A percentile compares a stretch with the other conserved stretches of the same genome.
Conservation (phyloP, 1,140 invertebrate species). For the Sipha flava region DNA sequence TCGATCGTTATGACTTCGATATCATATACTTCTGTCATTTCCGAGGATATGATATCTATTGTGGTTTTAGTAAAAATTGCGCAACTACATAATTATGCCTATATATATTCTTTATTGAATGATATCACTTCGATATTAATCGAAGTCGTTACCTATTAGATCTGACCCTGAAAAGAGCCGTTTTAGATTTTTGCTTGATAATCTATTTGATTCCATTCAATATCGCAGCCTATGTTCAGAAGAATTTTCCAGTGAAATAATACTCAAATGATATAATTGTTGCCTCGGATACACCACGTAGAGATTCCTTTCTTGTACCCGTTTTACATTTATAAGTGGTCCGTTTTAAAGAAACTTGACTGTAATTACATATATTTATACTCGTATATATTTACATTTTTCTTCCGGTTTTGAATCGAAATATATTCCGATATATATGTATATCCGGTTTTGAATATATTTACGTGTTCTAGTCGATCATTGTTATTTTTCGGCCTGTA, state of each 20-base stretch:
- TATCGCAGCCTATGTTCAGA: background rate
- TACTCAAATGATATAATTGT: background rate
- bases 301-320: background rate
- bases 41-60: background rate
- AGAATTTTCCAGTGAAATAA: background rate
- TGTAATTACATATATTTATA: no score
- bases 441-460: no score
- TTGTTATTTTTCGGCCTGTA: no score
- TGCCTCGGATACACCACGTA: background rate
- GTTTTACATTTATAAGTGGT: no score
- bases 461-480: no score
- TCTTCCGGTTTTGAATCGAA: no score
- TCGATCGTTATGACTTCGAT: background rate
- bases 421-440: no score
- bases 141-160: background rate
- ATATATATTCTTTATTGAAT: background rate
- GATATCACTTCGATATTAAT: constrained; percentile 23
- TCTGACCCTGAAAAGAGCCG: background rate
- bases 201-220: background rate
- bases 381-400: no score
- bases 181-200: background rate
- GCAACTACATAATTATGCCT: background rate
- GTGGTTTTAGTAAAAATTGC: background rate
- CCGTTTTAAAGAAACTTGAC: no score
- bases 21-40: background rate